phyloP scores from a whole-genome alignment of 1,140 invertebrate genomes.

The Steinernema khuongi region DNA sequence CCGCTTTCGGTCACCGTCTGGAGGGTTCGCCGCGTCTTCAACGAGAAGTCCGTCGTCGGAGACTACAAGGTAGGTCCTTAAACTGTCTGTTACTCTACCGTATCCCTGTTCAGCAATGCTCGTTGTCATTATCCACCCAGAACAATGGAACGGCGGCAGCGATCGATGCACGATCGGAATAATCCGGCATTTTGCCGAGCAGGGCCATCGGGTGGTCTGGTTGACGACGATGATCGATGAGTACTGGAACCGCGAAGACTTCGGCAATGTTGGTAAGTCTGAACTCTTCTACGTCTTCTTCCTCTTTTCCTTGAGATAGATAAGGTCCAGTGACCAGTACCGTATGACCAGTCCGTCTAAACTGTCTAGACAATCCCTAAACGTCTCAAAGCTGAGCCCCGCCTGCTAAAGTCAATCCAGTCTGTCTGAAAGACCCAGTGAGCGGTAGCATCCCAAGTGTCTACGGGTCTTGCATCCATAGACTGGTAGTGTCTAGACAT shows the following conservation, averaged over 20 bases:
- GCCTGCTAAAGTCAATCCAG: no score
- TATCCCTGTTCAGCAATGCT: constrained; percentile 47
- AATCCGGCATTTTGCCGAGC: constrained; percentile 50
- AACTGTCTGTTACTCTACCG: constrained; percentile 17
- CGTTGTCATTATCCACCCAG: constrained; percentile 57
- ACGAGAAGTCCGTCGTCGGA: constrained; percentile 10
- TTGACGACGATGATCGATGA: constrained; percentile 58
- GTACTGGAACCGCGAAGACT: constrained; percentile 54
- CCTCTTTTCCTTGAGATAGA: not conserved
- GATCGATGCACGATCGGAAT: constrained; percentile 54
- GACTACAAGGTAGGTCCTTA: not conserved
- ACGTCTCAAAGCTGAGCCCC: no score
- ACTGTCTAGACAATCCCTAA: no score
- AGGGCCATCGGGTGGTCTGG: constrained; percentile 53
- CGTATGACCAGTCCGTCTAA: no score
- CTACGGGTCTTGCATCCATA: no score
- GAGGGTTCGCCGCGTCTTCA: constrained; percentile 2
- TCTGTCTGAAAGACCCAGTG: no score
- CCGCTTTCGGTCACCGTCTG: not conserved
- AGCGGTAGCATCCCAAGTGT: no score
- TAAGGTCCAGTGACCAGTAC: no score
- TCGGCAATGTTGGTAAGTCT: constrained; percentile 49
- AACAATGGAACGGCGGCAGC: constrained; percentile 58
- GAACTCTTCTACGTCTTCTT: not conserved
- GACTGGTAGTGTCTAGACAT: no score